These are phyloP conservation scores for Ormyrus nitidulus DNA, from an alignment of 2,888 invertebrate species.

Conservation along the genomic window DNA sequence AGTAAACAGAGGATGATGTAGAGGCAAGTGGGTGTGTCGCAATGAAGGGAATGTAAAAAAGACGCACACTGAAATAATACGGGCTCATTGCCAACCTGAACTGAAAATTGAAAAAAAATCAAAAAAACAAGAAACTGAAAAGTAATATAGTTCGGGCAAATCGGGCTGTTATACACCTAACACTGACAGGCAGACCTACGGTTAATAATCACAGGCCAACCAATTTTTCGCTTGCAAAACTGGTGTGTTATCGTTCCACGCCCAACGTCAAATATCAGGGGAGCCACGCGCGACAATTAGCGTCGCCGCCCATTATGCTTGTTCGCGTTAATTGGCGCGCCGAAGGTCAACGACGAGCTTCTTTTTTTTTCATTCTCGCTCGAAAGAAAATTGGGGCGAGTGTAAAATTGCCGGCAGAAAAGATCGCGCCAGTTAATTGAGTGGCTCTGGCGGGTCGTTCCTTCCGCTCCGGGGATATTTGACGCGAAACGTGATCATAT, in stretches of 20 bases:
- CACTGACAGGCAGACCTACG: conserved; percentile 73
- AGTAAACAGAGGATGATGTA: neutral
- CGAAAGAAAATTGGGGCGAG: neutral
- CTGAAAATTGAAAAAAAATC: conserved; percentile 28
- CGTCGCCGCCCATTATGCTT: conserved; percentile 36
- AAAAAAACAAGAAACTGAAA: conserved; percentile 22
- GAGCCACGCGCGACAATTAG: conserved; percentile 25
- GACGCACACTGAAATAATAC: conserved; percentile 52
- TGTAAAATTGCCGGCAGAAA: neutral
- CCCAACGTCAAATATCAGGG: conserved; percentile 40
- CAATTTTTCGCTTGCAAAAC: conserved; percentile 61
- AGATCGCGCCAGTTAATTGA: conserved; percentile 11
- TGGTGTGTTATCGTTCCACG: conserved; percentile 13
- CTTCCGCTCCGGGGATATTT: conserved; percentile 16
- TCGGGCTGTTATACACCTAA: conserved; percentile 68
- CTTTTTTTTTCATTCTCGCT: neutral
- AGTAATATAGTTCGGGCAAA: conserved; percentile 63
- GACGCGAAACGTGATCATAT: conserved; percentile 42
- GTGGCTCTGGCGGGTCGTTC: neutral
- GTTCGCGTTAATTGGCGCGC: conserved; percentile 43
- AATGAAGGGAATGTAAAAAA: conserved; percentile 11
- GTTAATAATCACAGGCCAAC: conserved; percentile 64
- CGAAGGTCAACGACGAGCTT: conserved; percentile 2
- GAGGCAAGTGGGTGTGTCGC: neutral
- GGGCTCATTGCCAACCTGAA: conserved; percentile 66